Percentiles rank a stretch among this genome's conserved stretches.
Evolutionary conservation across 23 tunicate species (phyloP).

Genomic region (Aplidium turbinatum): DNA sequence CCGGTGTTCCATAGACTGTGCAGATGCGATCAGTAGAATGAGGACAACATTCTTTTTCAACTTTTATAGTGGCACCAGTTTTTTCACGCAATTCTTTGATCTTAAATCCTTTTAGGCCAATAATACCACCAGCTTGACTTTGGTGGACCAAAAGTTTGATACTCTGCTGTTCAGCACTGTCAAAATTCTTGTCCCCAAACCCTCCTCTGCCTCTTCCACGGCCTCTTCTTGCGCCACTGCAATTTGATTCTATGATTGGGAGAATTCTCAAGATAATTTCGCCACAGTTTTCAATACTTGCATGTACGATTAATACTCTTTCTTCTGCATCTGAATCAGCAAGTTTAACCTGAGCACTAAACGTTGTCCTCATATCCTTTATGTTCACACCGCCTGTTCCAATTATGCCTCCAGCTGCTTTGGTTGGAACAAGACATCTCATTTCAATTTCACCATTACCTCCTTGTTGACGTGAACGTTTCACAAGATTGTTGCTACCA

Average conservation of each 20-base stretch:
- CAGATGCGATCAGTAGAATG: slow-evolving; percentile 84
- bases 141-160: slow-evolving; percentile 86
- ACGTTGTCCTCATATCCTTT: slow-evolving; percentile 73
- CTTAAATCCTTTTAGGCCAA: slow-evolving; percentile 79
- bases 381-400: slow-evolving; percentile 84
- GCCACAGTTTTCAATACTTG: slow-evolving; percentile 79
- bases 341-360: slow-evolving; percentile 83
- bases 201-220: slow-evolving; percentile 23
- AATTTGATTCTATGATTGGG: slow-evolving; percentile 41
- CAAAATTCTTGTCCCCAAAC: slow-evolving; percentile 16
- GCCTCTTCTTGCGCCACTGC: slow-evolving; percentile 19
- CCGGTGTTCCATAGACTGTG: slow-evolving; percentile 76
- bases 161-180: slow-evolving; percentile 26
- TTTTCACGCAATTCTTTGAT: slow-evolving; percentile 89
- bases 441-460: slow-evolving; percentile 65
- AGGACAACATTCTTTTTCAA: slow-evolving; percentile 76
- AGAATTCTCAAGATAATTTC: slow-evolving; percentile 64
- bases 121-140: slow-evolving; percentile 89
- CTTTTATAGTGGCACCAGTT: slow-evolving; percentile 86
- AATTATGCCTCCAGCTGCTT: slow-evolving; percentile 86
- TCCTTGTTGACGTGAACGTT: slow-evolving; percentile 33
- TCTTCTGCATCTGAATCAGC: slow-evolving; percentile 75
- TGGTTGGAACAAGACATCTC: slow-evolving; percentile 83
- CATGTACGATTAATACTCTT: slow-evolving; percentile 72
- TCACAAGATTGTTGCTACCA: slow-evolving; percentile 41